A percentile compares a stretch with the other conserved stretches of the same genome.
phyloP scores from a whole-genome alignment of 1,140 invertebrate genomes.

The Papilio dardanus region DNA sequence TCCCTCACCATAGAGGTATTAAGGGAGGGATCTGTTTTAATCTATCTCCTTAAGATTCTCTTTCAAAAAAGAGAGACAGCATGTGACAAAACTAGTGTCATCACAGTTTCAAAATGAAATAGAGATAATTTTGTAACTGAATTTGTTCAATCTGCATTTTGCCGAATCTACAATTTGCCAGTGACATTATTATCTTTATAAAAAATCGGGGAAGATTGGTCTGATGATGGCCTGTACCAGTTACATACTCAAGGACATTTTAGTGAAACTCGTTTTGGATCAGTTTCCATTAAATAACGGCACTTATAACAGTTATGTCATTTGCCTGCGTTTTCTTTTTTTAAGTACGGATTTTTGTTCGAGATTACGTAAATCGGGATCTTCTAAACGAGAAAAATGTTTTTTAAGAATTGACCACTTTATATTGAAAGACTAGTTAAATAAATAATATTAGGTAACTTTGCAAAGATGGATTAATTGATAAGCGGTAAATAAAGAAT shows the following conservation, averaged over 20 bases:
- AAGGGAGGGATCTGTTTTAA: too few relatives aligned
- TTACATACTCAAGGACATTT: constrained; percentile 28
- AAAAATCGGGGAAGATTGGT: constrained; percentile 15
- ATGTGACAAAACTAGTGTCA: too few relatives aligned
- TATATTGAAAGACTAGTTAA: background rate
- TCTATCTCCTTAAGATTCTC: too few relatives aligned
- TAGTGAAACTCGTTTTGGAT: constrained; percentile 4
- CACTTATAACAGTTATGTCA: constrained; percentile 24
- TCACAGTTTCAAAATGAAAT: too few relatives aligned
- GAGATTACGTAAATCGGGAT: background rate
- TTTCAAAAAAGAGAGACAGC: too few relatives aligned
- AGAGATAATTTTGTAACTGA: background rate
- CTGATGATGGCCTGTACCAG: background rate
- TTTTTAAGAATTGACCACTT: background rate
- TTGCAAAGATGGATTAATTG: too few relatives aligned
- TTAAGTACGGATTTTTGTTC: background rate
- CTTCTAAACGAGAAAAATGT: background rate
- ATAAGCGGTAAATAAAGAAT: too few relatives aligned
- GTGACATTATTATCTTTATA: background rate
- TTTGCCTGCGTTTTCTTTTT: background rate
- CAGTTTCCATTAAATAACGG: constrained; percentile 29
- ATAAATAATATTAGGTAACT: too few relatives aligned
- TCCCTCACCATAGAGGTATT: too few relatives aligned
- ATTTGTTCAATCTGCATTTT: background rate
- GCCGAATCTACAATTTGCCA: background rate